Percentiles rank a stretch among this genome's conserved stretches.
Evolutionary conservation across 2,113 vertebrate genomes (phyloP).

Genomic region (Neodon shergylaensis): DNA sequence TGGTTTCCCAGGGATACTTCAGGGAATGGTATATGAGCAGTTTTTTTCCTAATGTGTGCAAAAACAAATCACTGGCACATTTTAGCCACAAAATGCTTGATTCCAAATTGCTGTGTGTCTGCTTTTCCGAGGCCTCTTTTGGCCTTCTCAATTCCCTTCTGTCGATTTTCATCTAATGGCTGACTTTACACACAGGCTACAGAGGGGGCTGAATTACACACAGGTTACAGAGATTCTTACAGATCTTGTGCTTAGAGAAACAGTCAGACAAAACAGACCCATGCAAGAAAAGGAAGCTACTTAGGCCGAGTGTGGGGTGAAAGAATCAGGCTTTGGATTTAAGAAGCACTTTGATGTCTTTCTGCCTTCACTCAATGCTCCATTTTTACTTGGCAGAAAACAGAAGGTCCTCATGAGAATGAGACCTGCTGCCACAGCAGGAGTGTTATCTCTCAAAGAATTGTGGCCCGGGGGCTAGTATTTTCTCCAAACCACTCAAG

Average conservation of each 20-base stretch:
- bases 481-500: neutral
- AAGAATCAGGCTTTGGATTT: neutral
- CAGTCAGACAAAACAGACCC: rapidly evolving
- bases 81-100: neutral
- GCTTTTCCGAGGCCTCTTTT: neutral
- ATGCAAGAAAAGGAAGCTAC: neutral
- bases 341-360: neutral
- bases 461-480: neutral
- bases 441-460: neutral
- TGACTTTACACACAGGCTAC: neutral
- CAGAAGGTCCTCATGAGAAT: neutral
- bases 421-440: neutral
- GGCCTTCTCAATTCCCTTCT: neutral
- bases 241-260: neutral
- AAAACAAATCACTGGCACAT: neutral
- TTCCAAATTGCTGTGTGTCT: neutral
- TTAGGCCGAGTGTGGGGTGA: too few species aligned
- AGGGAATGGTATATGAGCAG: neutral
- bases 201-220: neutral
- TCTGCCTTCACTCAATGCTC: neutral
- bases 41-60: neutral
- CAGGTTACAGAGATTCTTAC: neutral
- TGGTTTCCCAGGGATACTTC: neutral
- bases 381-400: neutral
- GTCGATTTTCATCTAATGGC: neutral